Conservation (phyloP, 2,113 vertebrate genomes). For the Glaucomys volans region DNA sequence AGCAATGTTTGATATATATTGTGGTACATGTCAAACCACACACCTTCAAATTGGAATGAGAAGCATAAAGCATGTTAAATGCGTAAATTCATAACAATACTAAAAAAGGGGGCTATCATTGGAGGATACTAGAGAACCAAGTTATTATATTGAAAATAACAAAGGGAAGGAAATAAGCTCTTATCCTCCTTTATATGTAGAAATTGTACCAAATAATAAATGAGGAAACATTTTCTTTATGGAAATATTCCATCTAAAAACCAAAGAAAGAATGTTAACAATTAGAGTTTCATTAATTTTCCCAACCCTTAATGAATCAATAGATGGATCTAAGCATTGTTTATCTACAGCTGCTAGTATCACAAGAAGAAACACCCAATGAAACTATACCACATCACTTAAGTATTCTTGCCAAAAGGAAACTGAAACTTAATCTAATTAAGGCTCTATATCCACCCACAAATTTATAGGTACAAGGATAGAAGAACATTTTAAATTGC, state of each 20-base stretch:
- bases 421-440: constrained; percentile 49
- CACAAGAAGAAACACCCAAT: background rate
- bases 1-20: background rate
- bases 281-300: background rate
- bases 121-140: constrained; percentile 1
- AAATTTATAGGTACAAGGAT: background rate
- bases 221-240: constrained; percentile 2
- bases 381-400: background rate
- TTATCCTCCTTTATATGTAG: constrained; percentile 1
- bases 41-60: background rate
- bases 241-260: constrained; percentile 51
- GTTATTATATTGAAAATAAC: background rate
- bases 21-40: background rate
- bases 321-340: background rate
- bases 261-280: constrained; percentile 41
- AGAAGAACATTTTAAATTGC: constrained; percentile 27
- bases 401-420: constrained; percentile 45
- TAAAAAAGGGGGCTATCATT: background rate
- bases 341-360: background rate
- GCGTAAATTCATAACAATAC: background rate
- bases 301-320: constrained; percentile 13
- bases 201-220: constrained; percentile 35
- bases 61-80: constrained; percentile 37
- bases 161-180: constrained; percentile 1
- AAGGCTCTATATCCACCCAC: constrained; percentile 1